phyloP scores from a whole-genome alignment of 2,113 vertebrate species.

The Sporophila hypoxantha region DNA sequence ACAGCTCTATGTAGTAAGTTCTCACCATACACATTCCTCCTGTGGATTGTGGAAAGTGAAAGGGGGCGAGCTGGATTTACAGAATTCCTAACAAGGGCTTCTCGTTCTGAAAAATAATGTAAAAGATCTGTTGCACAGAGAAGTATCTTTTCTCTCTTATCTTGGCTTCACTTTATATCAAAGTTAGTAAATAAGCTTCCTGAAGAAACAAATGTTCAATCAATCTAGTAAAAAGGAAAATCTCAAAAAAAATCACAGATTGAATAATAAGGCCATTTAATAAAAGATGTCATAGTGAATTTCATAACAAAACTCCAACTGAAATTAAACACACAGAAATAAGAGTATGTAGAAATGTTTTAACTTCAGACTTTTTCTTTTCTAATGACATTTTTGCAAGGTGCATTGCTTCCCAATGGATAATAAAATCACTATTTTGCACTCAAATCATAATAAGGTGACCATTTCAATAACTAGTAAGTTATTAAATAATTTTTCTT shows the following conservation, averaged over 20 bases:
- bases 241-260: background rate
- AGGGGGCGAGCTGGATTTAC: background rate
- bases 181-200: background rate
- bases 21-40: conserved; percentile 70
- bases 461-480: background rate
- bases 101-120: conserved; percentile 41
- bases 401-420: background rate
- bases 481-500: background rate
- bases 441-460: background rate
- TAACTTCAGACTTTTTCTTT: background rate
- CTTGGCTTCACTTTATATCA: background rate
- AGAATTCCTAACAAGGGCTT: background rate
- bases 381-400: background rate
- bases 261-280: background rate
- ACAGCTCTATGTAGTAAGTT: conserved; percentile 71
- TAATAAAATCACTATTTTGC: background rate
- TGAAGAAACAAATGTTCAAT: background rate
- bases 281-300: background rate
- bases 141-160: background rate
- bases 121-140: background rate
- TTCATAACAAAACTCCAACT: background rate
- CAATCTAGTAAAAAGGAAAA: background rate
- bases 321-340: background rate
- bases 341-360: background rate
- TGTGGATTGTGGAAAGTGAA: conserved; percentile 44